A percentile compares a stretch with the other conserved stretches of the same genome.
Conservation (phyloP, 2,113 vertebrate species). For the Brevimyrus niger region DNA sequence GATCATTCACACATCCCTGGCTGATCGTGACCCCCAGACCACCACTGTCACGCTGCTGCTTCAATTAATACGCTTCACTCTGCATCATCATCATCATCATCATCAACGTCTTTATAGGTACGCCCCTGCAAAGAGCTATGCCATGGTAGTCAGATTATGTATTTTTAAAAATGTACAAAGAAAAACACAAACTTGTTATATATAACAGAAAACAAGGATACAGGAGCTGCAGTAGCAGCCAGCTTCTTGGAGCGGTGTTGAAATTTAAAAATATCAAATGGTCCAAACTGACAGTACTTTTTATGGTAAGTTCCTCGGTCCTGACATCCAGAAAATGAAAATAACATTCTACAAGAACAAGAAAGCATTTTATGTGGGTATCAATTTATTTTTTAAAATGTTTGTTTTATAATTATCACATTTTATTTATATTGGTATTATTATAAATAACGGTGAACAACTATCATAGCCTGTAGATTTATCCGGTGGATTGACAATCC, state of each 20-base stretch:
- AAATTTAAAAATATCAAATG: neutral
- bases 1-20: neutral
- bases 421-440: neutral
- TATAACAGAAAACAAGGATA: neutral
- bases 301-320: neutral
- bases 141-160: neutral
- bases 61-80: neutral
- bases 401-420: neutral
- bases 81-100: no score
- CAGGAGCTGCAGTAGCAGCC: neutral
- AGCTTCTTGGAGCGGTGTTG: neutral
- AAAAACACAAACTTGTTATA: neutral
- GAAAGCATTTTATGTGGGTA: neutral
- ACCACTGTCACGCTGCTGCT: neutral
- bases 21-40: neutral
- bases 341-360: neutral
- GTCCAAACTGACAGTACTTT: neutral
- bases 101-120: neutral
- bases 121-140: neutral
- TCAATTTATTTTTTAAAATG: neutral
- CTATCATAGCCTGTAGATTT: neutral
- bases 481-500: neutral
- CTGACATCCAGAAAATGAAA: neutral
- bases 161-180: neutral
- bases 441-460: neutral